Percentiles rank a stretch among this genome's conserved stretches.
phyloP scores from a whole-genome alignment of 2,113 vertebrate species.

The Sphaerodactylus townsendi region DNA sequence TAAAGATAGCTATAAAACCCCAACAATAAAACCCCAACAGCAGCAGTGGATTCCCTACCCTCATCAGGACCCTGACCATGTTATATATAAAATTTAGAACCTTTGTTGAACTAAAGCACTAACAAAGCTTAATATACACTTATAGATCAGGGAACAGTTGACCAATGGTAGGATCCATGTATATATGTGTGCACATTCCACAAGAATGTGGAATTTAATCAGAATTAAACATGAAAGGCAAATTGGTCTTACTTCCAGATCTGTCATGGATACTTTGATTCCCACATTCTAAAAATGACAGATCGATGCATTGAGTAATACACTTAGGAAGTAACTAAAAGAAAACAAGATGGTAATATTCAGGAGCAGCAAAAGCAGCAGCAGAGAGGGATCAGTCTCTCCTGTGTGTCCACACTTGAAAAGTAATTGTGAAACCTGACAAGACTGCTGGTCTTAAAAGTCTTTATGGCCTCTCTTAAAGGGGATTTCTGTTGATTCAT shows the following conservation, averaged over 20 bases:
- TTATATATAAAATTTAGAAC: constrained; percentile 5
- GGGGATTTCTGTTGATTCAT: constrained; percentile 71
- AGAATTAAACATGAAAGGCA: constrained; percentile 20
- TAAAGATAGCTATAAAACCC: no score
- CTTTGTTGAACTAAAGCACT: constrained; percentile 25
- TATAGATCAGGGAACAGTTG: neutral
- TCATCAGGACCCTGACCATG: no score
- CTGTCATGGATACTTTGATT: constrained; percentile 33
- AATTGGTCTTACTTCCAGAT: constrained; percentile 46
- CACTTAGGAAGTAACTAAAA: constrained; percentile 52
- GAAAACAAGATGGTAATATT: constrained; percentile 58
- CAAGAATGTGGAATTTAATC: constrained; percentile 35
- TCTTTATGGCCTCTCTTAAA: constrained; percentile 67
- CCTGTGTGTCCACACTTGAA: constrained; percentile 44
- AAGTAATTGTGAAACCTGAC: constrained; percentile 51
- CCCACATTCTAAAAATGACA: constrained; percentile 38
- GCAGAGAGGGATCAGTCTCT: constrained; percentile 50
- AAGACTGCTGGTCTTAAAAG: constrained; percentile 53
- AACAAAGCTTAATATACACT: neutral
- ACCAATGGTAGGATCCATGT: neutral
- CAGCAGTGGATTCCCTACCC: no score
- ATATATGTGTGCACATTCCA: neutral
- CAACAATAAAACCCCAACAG: no score
- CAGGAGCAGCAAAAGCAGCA: neutral
- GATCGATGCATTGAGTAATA: constrained; percentile 48